These are phyloP conservation scores for Brachyistius frenatus DNA, from an alignment of 2,113 vertebrate species.

Conservation along the genomic window DNA sequence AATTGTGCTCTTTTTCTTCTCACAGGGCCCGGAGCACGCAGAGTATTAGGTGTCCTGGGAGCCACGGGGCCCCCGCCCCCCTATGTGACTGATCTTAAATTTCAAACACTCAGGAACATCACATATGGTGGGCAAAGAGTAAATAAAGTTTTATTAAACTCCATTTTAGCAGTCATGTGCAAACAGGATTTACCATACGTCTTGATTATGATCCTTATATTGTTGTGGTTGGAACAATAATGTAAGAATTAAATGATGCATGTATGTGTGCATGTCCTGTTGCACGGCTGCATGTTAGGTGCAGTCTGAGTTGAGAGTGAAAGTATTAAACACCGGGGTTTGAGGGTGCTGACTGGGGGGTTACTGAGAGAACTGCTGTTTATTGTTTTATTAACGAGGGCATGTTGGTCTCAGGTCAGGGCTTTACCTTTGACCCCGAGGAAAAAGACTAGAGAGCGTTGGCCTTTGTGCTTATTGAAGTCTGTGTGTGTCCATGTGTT, in stretches of 20 bases:
- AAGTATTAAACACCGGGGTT: conserved; percentile 52
- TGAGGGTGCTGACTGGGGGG: conserved; percentile 52
- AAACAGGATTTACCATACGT: conserved; percentile 37
- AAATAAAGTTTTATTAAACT: conserved; percentile 78
- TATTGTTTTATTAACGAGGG: conserved; percentile 85
- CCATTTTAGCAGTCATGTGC: conserved; percentile 51
- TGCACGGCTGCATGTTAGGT: conserved; percentile 6
- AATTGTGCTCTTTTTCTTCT: conserved; percentile 88
- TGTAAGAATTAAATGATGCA: conserved; percentile 8
- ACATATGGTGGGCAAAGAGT: conserved; percentile 78
- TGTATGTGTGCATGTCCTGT: background rate
- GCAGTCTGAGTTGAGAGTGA: conserved; percentile 3
- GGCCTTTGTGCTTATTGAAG: conserved; percentile 52
- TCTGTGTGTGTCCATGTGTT: conserved; percentile 50
- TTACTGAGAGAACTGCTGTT: conserved; percentile 75
- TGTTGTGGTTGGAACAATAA: background rate
- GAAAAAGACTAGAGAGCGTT: conserved; percentile 59
- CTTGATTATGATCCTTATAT: conserved; percentile 12
- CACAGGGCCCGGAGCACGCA: conserved; percentile 82
- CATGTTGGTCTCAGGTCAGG: conserved; percentile 80
- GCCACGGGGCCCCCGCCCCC: conserved; percentile 69
- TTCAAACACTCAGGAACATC: conserved; percentile 83
- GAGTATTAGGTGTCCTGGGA: conserved; percentile 87
- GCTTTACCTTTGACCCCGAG: conserved; percentile 79
- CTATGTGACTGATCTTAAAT: conserved; percentile 77